Evolutionary conservation across 2,888 invertebrate genomes (phyloP), one percentile per base, ranked within the genome.

Genomic region (Calameuta pallipes): DNA sequence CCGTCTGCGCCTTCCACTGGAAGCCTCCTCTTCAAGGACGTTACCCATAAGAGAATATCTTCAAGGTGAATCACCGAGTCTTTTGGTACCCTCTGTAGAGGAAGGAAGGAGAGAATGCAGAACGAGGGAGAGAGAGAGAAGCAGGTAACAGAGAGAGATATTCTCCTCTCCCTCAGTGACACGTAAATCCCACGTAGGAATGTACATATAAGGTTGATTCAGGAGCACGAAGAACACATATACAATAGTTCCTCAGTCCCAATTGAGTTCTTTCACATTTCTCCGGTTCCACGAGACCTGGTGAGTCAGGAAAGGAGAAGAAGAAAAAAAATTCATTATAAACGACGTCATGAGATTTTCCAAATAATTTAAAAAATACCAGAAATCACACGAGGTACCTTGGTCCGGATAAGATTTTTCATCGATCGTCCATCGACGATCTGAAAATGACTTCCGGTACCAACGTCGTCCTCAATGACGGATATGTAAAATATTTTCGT

Each of bases 31-130:
- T 77, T 79, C 85, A 87, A 87, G 87, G 83, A 86, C 85, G 85
- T 83, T 83, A 81, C 82, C 83, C 85, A 82, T 76, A 86, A 85
- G 82, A 86, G 84, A 83, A 87, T 87, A 86, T 88, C 87, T 87
- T 85, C 85, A 84, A 88, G 86, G 86, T 88, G 85, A 89, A 86
- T 88, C 86, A 86, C 83, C 83, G 81, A 79, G 82, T 80, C 80
- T 81, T 80, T 77, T 77, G 81, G 71, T 56, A 23, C 71, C 71
- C 71, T 31, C 31, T 1, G 12, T 11, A 71, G 71, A 34, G 31
- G 33, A 31, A 33, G 15, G 41, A 15, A 9, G 56, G 56, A 56
- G 56, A 31, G 71, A 1, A 34, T 34, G 33, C 31, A 34, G 34
- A 71, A 71, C 70, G 12, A 36, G 12, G 1, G 12, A 12, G 36